These are phyloP conservation scores for Sebastes steindachneri DNA, from an alignment of 2,797 vertebrate genomes.

Conservation along the genomic window DNA sequence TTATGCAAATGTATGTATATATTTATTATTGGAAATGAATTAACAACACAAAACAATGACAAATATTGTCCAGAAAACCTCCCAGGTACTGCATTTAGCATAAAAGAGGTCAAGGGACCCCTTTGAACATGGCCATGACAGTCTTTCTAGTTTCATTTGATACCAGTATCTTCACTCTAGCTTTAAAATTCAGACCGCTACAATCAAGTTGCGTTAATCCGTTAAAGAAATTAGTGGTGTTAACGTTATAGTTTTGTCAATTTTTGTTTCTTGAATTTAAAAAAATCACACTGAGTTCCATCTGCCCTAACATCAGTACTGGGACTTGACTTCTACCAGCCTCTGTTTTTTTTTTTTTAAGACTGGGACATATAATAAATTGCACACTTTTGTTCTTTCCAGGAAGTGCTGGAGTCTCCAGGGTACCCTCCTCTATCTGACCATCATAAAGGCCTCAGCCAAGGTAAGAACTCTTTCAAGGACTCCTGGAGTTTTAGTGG, in stretches of 20 bases:
- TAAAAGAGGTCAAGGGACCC: too few relatives aligned
- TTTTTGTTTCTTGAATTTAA: not conserved
- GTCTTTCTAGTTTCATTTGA: too few relatives aligned
- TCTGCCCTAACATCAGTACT: not conserved
- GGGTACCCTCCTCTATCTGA: conserved; percentile 16
- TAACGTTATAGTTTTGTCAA: not conserved
- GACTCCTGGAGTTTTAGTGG: not conserved
- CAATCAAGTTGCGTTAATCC: too few relatives aligned
- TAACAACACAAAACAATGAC: too few relatives aligned
- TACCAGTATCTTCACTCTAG: too few relatives aligned
- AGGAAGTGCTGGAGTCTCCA: conserved; percentile 52
- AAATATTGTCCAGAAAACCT: too few relatives aligned
- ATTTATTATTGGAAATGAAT: too few relatives aligned
- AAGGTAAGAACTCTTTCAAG: conserved; percentile 50
- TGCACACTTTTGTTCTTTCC: conserved; percentile 26
- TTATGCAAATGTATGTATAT: too few relatives aligned
- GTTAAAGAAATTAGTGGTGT: not conserved
- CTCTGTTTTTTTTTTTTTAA: not conserved
- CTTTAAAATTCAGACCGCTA: too few relatives aligned
- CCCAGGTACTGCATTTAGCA: too few relatives aligned
- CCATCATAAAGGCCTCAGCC: conserved; percentile 35
- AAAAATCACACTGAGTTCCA: not conserved
- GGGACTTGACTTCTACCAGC: not conserved
- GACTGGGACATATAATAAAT: not conserved
- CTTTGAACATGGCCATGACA: too few relatives aligned